Conservation (phyloP, 1,140 invertebrate genomes). For the Calycopis cecrops region DNA sequence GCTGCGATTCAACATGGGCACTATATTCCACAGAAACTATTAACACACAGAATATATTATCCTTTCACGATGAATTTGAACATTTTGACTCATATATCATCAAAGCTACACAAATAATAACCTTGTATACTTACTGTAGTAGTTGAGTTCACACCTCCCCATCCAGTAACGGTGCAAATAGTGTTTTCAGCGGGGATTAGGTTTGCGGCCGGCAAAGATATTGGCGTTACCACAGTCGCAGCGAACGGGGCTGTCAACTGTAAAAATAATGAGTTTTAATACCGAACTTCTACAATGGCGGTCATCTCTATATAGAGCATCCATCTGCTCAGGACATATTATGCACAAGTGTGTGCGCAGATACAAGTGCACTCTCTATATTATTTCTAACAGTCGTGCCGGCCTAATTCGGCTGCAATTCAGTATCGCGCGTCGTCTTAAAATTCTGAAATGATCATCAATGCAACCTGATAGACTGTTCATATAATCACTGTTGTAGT, state of each 20-base stretch:
- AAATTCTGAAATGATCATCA: too few relatives aligned
- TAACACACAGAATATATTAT: too few relatives aligned
- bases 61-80: too few relatives aligned
- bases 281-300: constrained; percentile 2
- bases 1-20: too few relatives aligned
- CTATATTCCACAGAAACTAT: too few relatives aligned
- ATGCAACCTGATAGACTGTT: too few relatives aligned
- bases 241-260: constrained; percentile 21
- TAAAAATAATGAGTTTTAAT: constrained; percentile 10
- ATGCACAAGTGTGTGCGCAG: background rate
- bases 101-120: background rate
- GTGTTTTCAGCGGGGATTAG: constrained; percentile 30
- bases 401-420: too few relatives aligned
- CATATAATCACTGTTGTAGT: too few relatives aligned
- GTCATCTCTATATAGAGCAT: constrained; percentile 9
- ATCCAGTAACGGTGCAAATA: constrained; percentile 34
- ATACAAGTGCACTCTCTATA: too few relatives aligned
- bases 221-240: constrained; percentile 16
- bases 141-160: constrained; percentile 28
- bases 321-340: background rate
- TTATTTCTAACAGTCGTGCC: too few relatives aligned
- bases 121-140: constrained; percentile 18
- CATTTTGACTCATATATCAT: too few relatives aligned
- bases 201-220: constrained; percentile 26
- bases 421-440: too few relatives aligned